phyloP scores from a whole-genome alignment of 1,140 invertebrate species.

The Papilio aristodemus region DNA sequence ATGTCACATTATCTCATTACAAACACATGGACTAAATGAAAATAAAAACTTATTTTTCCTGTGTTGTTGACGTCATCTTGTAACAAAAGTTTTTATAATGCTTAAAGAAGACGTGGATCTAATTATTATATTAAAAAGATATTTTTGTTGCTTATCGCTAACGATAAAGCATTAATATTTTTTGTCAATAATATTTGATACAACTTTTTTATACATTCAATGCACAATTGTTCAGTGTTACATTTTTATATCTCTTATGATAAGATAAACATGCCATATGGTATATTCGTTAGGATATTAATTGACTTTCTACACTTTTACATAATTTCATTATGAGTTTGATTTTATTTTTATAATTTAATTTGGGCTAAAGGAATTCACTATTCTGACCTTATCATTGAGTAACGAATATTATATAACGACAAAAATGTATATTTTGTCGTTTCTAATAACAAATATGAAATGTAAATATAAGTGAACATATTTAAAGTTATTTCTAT shows the following conservation, averaged over 20 bases:
- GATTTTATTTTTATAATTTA: not conserved
- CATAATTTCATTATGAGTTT: conserved; percentile 8
- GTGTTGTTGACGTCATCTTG: not conserved
- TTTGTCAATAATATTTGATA: not conserved
- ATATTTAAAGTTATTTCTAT: too few species aligned
- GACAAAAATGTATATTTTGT: too few species aligned
- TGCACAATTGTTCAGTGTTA: not conserved
- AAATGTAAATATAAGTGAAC: too few species aligned
- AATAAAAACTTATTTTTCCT: not conserved
- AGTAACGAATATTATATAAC: not conserved
- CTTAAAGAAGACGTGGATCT: not conserved
- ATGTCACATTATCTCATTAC: not conserved
- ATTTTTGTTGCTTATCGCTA: conserved; percentile 4
- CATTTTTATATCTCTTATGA: not conserved
- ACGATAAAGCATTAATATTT: not conserved
- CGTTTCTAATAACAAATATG: too few species aligned
- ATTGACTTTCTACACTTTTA: conserved; percentile 10
- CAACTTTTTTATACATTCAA: not conserved
- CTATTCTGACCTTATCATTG: not conserved
- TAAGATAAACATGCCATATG: conserved; percentile 1
- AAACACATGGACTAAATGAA: not conserved
- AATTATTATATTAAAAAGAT: not conserved
- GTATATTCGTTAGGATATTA: not conserved
- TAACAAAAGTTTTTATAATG: not conserved
- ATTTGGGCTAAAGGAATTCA: not conserved